A percentile compares a stretch with the other conserved stretches of the same genome.
These are phyloP conservation scores for Crotalus tigris DNA, from an alignment of 2,113 vertebrate genomes.

Conservation along the genomic window DNA sequence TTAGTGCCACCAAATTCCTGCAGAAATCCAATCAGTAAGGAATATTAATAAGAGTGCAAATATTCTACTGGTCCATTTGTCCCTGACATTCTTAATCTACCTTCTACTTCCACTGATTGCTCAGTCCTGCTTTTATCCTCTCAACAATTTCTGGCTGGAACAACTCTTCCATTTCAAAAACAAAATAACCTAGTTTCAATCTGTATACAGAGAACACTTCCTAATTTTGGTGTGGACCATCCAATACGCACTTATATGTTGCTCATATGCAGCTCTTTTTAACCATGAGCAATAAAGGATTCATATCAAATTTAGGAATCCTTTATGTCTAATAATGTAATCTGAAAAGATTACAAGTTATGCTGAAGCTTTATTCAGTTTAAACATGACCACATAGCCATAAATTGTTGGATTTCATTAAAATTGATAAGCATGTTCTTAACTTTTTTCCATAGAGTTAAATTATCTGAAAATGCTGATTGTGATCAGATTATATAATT, in stretches of 20 bases:
- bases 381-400: neutral
- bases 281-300: neutral
- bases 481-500: neutral
- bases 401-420: neutral
- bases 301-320: neutral
- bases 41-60: neutral
- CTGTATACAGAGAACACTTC: neutral
- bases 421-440: neutral
- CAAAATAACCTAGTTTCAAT: neutral
- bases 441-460: neutral
- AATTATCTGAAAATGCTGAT: neutral
- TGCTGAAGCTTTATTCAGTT: neutral
- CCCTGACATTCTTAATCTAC: neutral
- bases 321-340: neutral
- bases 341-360: neutral
- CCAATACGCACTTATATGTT: neutral
- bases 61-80: neutral
- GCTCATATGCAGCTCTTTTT: neutral
- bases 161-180: neutral
- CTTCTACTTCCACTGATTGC: neutral
- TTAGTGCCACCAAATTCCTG: neutral
- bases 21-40: neutral
- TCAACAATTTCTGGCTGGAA: neutral
- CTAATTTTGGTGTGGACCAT: neutral
- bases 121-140: neutral